Conservation (phyloP, 1,140 invertebrate genomes). For the Trichogramma pretiosum region DNA sequence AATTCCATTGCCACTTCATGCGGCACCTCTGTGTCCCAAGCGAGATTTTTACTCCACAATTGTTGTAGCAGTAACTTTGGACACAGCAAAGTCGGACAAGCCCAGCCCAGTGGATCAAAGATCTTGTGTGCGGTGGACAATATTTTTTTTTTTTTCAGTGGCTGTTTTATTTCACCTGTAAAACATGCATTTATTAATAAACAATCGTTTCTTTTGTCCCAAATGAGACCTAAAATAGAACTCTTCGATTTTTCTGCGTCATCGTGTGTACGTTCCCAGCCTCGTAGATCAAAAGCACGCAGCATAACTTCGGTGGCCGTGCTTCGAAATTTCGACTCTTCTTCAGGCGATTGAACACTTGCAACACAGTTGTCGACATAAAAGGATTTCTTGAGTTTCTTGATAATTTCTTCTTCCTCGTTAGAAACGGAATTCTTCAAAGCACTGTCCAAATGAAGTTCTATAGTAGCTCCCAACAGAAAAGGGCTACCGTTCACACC, state of each 20-base stretch:
- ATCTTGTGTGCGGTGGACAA: constrained; percentile 21
- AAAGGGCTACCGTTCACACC: constrained; percentile 27
- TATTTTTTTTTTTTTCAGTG: constrained; percentile 19
- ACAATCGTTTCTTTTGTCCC: constrained; percentile 5
- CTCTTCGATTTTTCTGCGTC: background rate
- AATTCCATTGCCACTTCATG: background rate
- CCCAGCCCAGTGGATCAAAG: constrained; percentile 25
- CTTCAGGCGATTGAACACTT: background rate
- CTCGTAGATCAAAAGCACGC: constrained; percentile 9
- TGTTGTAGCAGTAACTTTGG: constrained; percentile 21
- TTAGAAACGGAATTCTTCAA: constrained; percentile 15
- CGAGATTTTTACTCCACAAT: constrained; percentile 14
- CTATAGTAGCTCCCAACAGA: constrained; percentile 13
- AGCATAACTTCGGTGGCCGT: constrained; percentile 7
- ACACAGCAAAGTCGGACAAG: constrained; percentile 15
- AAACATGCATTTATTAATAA: background rate
- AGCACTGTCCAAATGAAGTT: constrained; percentile 16
- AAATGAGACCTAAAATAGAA: constrained; percentile 8
- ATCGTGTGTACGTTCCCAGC: constrained; percentile 9
- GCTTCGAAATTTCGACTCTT: background rate
- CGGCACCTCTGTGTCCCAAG: constrained; percentile 20
- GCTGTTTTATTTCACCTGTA: background rate
- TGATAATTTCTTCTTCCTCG: constrained; percentile 16
- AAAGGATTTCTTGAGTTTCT: background rate
- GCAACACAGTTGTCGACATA: constrained; percentile 16